phyloP scores from a whole-genome alignment of 2,113 vertebrate species.

The Notarius lentiginosus region DNA sequence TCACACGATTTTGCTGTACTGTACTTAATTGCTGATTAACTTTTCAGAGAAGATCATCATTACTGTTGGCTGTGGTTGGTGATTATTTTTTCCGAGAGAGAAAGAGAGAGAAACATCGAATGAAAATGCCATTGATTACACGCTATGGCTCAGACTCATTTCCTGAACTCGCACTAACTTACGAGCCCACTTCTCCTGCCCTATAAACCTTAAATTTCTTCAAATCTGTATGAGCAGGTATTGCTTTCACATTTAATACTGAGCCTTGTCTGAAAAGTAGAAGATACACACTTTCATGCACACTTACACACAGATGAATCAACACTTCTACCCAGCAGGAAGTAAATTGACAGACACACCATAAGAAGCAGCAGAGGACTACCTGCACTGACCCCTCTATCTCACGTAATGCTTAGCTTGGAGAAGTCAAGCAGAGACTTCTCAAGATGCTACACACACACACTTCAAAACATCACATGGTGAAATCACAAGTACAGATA shows the following conservation, averaged over 20 bases:
- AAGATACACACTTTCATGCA: slow-evolving; percentile 27
- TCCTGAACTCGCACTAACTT: background rate
- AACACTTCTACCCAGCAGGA: slow-evolving; percentile 38
- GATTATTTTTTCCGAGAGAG: background rate
- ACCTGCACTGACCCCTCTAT: slow-evolving; percentile 53
- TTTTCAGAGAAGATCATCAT: background rate
- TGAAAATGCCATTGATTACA: background rate
- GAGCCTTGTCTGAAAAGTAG: slow-evolving; percentile 6
- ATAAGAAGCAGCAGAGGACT: slow-evolving; percentile 45
- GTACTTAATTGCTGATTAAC: background rate
- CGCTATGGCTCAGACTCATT: background rate
- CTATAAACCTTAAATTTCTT: background rate
- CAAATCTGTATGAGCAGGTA: background rate
- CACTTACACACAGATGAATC: slow-evolving; percentile 23
- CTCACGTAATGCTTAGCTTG: slow-evolving; percentile 49
- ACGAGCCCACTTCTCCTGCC: background rate
- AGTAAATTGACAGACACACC: slow-evolving; percentile 48
- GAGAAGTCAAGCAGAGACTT: slow-evolving; percentile 48
- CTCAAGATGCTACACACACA: slow-evolving; percentile 11
- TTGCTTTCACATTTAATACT: background rate
- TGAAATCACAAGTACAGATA: background rate
- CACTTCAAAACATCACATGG: background rate
- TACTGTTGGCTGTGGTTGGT: background rate
- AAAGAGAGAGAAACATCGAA: background rate
- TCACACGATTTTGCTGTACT: background rate